Base-by-base conservation (phyloP, 2,888 invertebrate genomes). In the Papilio elwesi region DNA sequence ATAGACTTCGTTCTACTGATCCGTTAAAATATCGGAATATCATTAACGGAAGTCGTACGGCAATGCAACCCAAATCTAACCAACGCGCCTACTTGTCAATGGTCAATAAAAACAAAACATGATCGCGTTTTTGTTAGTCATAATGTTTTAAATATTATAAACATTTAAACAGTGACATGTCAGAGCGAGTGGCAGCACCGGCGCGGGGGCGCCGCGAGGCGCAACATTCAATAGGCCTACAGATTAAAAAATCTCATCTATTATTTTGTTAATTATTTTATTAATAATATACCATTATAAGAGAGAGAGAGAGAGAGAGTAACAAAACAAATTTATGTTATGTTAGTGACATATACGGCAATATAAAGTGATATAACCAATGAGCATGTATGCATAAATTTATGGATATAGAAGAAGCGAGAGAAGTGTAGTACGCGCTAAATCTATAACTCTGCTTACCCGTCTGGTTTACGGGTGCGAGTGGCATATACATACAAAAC, bases 171-270 rank as follows among this genome's bases (percentile, higher is more conserved):
- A 38, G 57, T 15, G 26, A 26, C 38, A 57, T n/a, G 38, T 2
- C 4, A 13, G 74, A 74, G 76, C 89, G 91, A 89, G 26, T 26
- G 1, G 26, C 90, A 88, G 87, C 87, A 66, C 81, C 77, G 52
- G 83, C 90, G 89, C 91, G 89, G 89, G 90, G 87, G 87, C 81
- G 36, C 59, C n/a, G 10, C n/a, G 10, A n/a, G 38, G n/a, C 6
- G 9, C n/a, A n/a, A n/a, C n/a, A n/a, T 9, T 85, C 88, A 86
- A 87, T 90, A 89, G 89, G 90, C 90, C 88, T 90, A 79, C 75
- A 84, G 77, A 82, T 80, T 82, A 86, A 86, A 83, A 83, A 84
- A 81, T 78, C 76, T 77, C 74, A 77, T 77, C 74, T 77, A 68
- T 26, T 26, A 74, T 76, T 75, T 78, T 77, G 63, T 74, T 68